Evolutionary conservation across 2,888 invertebrate species (phyloP), one percentile per base, ranked within the genome.

Genomic region (Andrena praecox): DNA sequence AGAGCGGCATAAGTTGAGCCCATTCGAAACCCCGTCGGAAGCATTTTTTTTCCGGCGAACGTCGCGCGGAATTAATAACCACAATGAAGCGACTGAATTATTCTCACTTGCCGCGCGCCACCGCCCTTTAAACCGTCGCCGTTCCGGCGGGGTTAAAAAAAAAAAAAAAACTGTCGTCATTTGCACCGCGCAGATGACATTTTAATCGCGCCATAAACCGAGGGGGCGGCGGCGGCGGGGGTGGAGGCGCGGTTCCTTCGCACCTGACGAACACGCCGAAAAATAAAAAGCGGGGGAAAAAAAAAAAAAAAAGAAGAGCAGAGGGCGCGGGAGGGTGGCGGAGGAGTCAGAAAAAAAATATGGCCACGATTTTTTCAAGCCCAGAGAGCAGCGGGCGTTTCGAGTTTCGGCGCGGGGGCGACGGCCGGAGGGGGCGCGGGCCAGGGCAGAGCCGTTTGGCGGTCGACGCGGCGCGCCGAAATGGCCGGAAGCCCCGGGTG

Each of bases 401-500:
- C 84, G 88, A 88, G 80, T 88, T 88, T 86, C 87, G 85, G 81
- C 80, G 82, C 59, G 76, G 73, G 63, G 73, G 66, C 77, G 12
- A 62, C 50, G 80, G 81, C 10, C 82, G 7, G 7, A 7, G 33
- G 75, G 78, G 80, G 80, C 84, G 82, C 86, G 81, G 82, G 54
- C 75, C 56, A 24, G 20, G 85, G 84, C 79, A 76, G 84, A 85
- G 84, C 89, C 83, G 87, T 87, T 89, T 87, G 86, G 85, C 85
- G 85, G 85, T 81, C 78, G 80, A 81, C 85, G 80, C 78, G 82
- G 77, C 84, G 84, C 84, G 59, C 85, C 86, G 89, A 89, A 91
- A 91, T 91, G 90, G 90, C 90, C 91, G 91, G 91, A 91, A 91
- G 89, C 90, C 87, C 86, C 91, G 89, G 90, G 89, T 90, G 90